Percentiles rank a stretch among this genome's conserved stretches.
Conservation (phyloP, 2,797 vertebrate genomes). For the Antrozous pallidus region DNA sequence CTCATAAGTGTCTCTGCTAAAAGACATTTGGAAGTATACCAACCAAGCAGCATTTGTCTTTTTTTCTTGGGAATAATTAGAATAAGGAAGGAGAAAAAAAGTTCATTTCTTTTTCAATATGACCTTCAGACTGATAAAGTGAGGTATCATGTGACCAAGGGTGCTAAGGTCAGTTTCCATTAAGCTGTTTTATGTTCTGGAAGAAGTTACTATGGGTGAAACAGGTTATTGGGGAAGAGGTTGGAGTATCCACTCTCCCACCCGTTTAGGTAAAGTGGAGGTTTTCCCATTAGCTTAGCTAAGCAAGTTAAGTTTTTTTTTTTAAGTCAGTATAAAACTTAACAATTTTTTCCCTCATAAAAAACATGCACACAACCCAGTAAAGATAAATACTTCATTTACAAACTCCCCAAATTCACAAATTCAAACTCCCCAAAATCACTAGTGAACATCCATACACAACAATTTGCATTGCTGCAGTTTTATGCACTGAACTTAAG, state of each 20-base stretch:
- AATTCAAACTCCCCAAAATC: neutral
- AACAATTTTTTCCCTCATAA: neutral
- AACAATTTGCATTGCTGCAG: neutral
- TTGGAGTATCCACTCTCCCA: neutral
- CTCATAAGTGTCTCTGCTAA: neutral
- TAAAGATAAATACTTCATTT: neutral
- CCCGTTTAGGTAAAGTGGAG: neutral
- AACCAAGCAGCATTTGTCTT: neutral
- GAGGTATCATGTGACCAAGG: neutral
- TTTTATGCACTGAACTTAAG: neutral
- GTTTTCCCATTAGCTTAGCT: neutral
- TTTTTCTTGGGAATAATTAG: neutral
- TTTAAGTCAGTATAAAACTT: neutral
- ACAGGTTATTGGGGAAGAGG: neutral
- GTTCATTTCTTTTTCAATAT: neutral
- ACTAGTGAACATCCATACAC: neutral
- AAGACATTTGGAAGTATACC: slow-evolving; percentile 1
- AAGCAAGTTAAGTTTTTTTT: neutral
- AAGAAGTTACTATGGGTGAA: slow-evolving; percentile 16
- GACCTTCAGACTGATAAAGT: neutral
- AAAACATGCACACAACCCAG: neutral
- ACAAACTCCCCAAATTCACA: neutral
- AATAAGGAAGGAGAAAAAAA: slow-evolving; percentile 9
- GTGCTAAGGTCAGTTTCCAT: neutral
- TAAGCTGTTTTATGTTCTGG: neutral